phyloP scores from a whole-genome alignment of 2,797 vertebrate genomes.

The Steatocranus sp. region DNA sequence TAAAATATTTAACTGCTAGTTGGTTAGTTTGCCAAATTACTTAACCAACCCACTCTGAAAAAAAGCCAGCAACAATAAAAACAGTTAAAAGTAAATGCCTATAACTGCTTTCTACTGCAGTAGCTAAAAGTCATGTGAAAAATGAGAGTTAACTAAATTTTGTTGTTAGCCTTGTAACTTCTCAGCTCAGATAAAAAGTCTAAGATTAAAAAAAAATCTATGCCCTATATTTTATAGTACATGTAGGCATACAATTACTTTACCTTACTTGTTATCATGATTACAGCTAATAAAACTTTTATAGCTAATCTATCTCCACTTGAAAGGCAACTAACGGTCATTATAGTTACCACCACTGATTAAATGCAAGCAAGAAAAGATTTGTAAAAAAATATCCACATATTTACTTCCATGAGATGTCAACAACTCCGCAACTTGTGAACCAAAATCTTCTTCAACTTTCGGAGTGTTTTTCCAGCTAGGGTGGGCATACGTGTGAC shows the following conservation, averaged over 20 bases:
- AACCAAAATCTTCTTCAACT: background rate
- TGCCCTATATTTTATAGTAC: background rate
- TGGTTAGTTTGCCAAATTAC: background rate
- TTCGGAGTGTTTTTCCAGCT: background rate
- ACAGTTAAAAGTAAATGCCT: background rate
- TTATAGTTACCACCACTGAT: background rate
- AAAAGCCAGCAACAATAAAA: background rate
- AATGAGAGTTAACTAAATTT: background rate
- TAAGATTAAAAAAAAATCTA: rapidly evolving
- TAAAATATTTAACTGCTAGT: background rate
- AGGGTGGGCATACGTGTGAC: background rate
- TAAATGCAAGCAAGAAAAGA: background rate
- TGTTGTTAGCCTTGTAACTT: background rate
- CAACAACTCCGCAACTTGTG: background rate
- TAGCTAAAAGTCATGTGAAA: background rate
- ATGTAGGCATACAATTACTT: background rate
- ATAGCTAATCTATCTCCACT: background rate
- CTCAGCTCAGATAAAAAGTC: background rate
- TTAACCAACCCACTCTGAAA: background rate
- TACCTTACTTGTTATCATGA: background rate
- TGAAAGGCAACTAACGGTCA: background rate
- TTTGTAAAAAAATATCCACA: background rate
- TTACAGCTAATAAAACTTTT: background rate
- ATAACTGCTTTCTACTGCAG: background rate
- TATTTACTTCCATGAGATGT: background rate